Base-by-base conservation (phyloP, 1,140 invertebrate genomes). In the Brachionus sp. region DNA sequence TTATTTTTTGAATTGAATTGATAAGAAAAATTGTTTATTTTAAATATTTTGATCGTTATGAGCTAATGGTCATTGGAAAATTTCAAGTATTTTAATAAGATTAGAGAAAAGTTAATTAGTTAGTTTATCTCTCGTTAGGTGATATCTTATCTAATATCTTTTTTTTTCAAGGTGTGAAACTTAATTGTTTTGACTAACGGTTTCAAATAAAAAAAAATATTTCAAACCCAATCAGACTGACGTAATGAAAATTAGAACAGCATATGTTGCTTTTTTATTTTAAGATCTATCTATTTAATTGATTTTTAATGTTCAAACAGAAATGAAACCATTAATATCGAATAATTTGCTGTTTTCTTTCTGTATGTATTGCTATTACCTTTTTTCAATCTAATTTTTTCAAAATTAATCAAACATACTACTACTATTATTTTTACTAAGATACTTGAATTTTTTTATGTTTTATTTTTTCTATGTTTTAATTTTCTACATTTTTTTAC, bases 61-160 rank as follows among this genome's bases (percentile, higher is more conserved):
- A 70, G 37, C 64, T n/a, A 29, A n/a, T 33, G 64, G 33, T 70
- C 66, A 70, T 39, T 39, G n/a, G 35, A 70, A 66, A 64, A 66
- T 66, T 70, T 70, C 66, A 70, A 70, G 66, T 70, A 70, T 70
- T 70, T 70, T 70, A 70, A 70, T 70, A 70, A 70, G 66, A 70
- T 70, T 70, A 70, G 9, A 42, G 13, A 70, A 70, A 70, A 39
- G 29, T 70, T 70, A 70, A 70, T 70, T 70, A 23, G 33, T 37
- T 37, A 70, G 66, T 70, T 70, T 70, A 70, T 70, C 66, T 70
- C 66, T 70, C 66, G 13, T 39, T 70, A 19, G 6, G 37, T 37
- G 29, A 19, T 70, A 70, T 70, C 66, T 70, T 70, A 70, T 70
- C 66, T 70, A 70, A 70, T 70, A 9, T 70, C 16, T 57, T 7